A percentile compares a stretch with the other conserved stretches of the same genome.
Evolutionary conservation across 2,888 invertebrate species (phyloP).

Genomic region (Anarsia innoxiella): DNA sequence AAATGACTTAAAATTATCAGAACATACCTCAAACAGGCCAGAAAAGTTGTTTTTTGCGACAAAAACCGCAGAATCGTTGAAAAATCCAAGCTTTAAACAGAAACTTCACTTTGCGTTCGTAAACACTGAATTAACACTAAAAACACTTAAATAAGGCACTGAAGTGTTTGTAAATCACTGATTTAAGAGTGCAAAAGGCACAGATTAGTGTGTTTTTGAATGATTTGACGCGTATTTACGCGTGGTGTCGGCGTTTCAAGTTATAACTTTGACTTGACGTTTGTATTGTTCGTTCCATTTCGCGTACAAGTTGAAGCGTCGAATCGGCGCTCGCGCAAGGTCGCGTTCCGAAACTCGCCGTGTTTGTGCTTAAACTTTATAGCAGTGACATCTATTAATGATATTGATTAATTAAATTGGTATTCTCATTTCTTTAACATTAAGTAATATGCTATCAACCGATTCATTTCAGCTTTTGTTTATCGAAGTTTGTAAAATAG

Average conservation of each 20-base stretch:
- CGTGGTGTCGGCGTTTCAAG: background rate
- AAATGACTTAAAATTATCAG: background rate
- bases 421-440: too few relatives aligned
- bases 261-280: background rate
- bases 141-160: constrained; percentile 17
- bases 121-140: constrained; percentile 8
- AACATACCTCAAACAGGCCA: constrained; percentile 30
- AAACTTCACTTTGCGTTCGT: constrained; percentile 15
- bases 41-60: constrained; percentile 16
- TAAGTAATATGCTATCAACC: too few relatives aligned
- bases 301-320: constrained; percentile 15
- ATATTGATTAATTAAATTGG: too few relatives aligned
- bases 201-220: constrained; percentile 26
- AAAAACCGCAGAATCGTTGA: constrained; percentile 15
- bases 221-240: constrained; percentile 18
- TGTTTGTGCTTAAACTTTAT: too few relatives aligned
- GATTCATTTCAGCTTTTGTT: too few relatives aligned
- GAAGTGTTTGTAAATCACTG: constrained; percentile 19
- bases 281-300: constrained; percentile 12
- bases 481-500: too few relatives aligned
- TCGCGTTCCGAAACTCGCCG: constrained; percentile 6
- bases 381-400: too few relatives aligned
- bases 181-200: constrained; percentile 22
- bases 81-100: constrained; percentile 12
- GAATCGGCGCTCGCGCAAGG: constrained; percentile 15